Percentiles rank a stretch among this genome's conserved stretches.
Evolutionary conservation across 92 coral and sea anemone genomes (phyloP).

Genomic region (Pocillopora grandis): DNA sequence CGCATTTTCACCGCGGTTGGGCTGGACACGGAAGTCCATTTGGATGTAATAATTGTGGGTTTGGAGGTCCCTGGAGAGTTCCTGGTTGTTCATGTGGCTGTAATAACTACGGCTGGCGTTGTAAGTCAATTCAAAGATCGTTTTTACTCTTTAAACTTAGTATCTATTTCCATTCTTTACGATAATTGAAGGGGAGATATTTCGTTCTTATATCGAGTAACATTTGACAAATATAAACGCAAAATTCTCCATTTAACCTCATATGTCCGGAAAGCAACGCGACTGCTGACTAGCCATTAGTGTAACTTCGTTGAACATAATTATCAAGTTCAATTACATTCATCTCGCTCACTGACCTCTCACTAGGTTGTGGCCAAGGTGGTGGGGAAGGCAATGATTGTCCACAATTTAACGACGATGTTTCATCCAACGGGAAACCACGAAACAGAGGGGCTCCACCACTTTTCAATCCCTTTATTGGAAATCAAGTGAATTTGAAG

Average conservation of each 20-base stretch:
- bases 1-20: constrained; percentile 24
- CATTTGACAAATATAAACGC: too few relatives aligned
- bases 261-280: too few relatives aligned
- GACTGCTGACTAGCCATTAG: too few relatives aligned
- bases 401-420: constrained; percentile 10
- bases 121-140: constrained; percentile 7
- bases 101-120: constrained; percentile 13
- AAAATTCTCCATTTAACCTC: too few relatives aligned
- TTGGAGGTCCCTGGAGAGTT: constrained; percentile 27
- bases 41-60: constrained; percentile 21
- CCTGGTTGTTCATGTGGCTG: constrained; percentile 31
- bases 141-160: background rate
- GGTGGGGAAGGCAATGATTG: constrained; percentile 23
- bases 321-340: too few relatives aligned
- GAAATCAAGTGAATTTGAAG: background rate
- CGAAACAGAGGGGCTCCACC: background rate
- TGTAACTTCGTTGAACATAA: too few relatives aligned
- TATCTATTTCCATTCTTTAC: too few relatives aligned
- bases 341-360: background rate
- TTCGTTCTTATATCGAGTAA: too few relatives aligned
- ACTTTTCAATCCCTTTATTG: background rate
- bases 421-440: background rate
- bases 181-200: too few relatives aligned
- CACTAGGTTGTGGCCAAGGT: constrained; percentile 31
- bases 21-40: constrained; percentile 5